Base-by-base conservation (phyloP, 23 tunicate genomes). In the Styela plicata region DNA sequence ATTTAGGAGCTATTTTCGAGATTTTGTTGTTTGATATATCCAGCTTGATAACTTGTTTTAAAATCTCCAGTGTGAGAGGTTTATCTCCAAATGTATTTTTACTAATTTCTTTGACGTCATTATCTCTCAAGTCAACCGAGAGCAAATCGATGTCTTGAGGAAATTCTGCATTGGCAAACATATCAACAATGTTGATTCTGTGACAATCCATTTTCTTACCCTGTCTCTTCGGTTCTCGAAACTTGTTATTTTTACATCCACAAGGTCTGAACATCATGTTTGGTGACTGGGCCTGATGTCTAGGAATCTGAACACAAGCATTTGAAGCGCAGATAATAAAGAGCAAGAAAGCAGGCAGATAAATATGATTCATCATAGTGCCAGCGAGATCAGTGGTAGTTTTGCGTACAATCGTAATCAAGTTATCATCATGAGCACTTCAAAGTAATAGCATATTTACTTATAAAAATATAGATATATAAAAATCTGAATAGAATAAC, bases 131-230 rank as follows among this genome's bases (percentile, higher is more conserved):
- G 0, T 76, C 81, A 21, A 52, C 44, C 24, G 31, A 1, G 0
- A 1, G 31, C 65, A 36, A 76, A 13, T 13, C 31, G 17, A 44
- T 24, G 37, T 76, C 81, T 18, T 76, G 17, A 19, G 81, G 81
- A 27, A 76, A 76, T 33, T 44, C 30, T 21, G 64, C 81, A 24
- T 27, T 53, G 22, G 64, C 33, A 33, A 76, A 44, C 52, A 76
- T 24, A 17, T 36, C 37, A n/a, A 16, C 37, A 36, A 76, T 44
- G 65, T 76, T 44, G 31, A 76, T 76, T n/a, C 31, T 25, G 2
- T 53, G 64, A 44, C 81, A 76, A 17, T 44, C n/a, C 44, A 76
- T 22, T 29, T 53, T 76, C 66, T 76, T 76, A 7, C 81, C 81
- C 20, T 33, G 32, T 30, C 18, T 27, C 34, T 34, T 27, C 10